Conservation (phyloP, 2,797 vertebrate species). For the Anabacerthia variegaticeps region DNA sequence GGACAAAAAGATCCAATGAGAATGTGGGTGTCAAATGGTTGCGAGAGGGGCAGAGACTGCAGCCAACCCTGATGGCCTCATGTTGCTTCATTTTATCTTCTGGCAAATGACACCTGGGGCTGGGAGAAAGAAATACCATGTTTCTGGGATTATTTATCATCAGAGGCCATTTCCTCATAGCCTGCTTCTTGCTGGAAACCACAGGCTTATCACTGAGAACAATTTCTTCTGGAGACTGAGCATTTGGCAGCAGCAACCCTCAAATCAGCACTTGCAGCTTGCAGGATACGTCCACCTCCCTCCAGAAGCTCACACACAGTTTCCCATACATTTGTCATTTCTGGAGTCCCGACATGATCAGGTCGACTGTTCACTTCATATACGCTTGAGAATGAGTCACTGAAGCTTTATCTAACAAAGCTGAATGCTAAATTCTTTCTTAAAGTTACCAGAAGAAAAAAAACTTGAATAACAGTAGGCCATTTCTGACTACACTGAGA, state of each 20-base stretch:
- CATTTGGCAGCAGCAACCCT: not conserved
- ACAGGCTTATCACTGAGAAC: not conserved
- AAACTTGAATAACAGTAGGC: not conserved
- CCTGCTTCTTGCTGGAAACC: not conserved
- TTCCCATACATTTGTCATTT: not conserved
- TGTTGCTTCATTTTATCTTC: not conserved
- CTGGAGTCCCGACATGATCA: not conserved
- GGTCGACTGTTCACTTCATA: not conserved
- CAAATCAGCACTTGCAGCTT: not conserved
- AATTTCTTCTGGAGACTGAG: not conserved
- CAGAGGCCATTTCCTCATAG: not conserved
- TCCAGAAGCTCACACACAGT: not conserved
- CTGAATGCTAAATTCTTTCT: not conserved
- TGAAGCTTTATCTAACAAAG: not conserved
- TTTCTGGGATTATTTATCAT: not conserved
- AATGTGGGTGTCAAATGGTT: fast-evolving
- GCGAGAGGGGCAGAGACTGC: not conserved
- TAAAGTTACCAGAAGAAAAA: not conserved
- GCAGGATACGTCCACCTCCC: not conserved
- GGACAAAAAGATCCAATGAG: not conserved
- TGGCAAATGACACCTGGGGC: not conserved
- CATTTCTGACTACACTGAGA: not conserved
- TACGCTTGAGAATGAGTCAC: not conserved
- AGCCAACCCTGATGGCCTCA: not conserved
- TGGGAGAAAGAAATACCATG: not conserved